phyloP scores from a whole-genome alignment of 2,888 invertebrate species.

The Scaptomyza cyrtandrae region DNA sequence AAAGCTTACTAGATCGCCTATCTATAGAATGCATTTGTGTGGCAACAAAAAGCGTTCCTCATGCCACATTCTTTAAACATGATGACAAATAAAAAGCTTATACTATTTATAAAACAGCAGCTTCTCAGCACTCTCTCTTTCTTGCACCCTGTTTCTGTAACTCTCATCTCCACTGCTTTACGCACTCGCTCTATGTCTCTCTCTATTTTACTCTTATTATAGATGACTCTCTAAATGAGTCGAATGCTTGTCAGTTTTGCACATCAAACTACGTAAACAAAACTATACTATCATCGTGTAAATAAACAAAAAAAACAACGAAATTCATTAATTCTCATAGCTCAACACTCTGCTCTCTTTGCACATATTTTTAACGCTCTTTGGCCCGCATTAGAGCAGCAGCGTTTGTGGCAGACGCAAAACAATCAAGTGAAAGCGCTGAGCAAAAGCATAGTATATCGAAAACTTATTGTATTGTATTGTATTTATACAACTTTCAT shows the following conservation, averaged over 20 bases:
- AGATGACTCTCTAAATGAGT: conserved; percentile 18
- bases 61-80: conserved; percentile 54
- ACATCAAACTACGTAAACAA: conserved; percentile 74
- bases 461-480: conserved; percentile 52
- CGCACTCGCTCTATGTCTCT: conserved; percentile 11
- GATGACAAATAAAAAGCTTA: conserved; percentile 51
- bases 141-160: background rate
- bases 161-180: background rate
- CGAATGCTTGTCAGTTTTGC: conserved; percentile 43
- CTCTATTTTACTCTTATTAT: conserved; percentile 15
- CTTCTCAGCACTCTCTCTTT: conserved; percentile 7
- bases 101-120: conserved; percentile 60
- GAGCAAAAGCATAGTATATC: conserved; percentile 43
- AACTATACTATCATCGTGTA: conserved; percentile 56
- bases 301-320: conserved; percentile 64
- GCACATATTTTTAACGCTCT: conserved; percentile 40
- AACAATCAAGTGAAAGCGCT: conserved; percentile 76
- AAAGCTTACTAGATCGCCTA: background rate
- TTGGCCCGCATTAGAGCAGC: conserved; percentile 55
- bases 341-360: conserved; percentile 25
- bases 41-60: conserved; percentile 41
- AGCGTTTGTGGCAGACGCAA: conserved; percentile 35
- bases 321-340: conserved; percentile 46
- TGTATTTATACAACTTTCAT: conserved; percentile 68
- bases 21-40: conserved; percentile 36